Conservation (phyloP, 2,888 invertebrate species). For the Psylliodes chrysocephalus region DNA sequence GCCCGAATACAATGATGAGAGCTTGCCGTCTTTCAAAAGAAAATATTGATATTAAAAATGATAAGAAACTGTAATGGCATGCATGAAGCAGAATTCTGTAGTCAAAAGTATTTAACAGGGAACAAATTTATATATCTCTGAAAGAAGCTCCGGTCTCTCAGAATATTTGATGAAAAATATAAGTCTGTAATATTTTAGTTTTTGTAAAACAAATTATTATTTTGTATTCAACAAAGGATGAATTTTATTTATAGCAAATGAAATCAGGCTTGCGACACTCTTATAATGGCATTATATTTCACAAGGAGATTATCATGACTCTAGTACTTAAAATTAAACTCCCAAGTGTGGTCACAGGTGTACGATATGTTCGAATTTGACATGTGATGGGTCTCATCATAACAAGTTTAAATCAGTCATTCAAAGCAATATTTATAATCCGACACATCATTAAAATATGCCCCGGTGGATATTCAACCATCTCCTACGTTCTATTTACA, state of each 20-base stretch:
- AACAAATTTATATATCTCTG: too few species aligned
- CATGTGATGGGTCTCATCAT: conserved; percentile 49
- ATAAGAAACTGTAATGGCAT: too few species aligned
- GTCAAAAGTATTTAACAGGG: too few species aligned
- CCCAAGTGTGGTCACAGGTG: conserved; percentile 28
- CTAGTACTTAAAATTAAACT: conserved; percentile 43
- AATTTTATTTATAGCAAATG: conserved; percentile 20
- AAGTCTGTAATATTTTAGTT: too few species aligned
- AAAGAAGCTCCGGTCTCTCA: too few species aligned
- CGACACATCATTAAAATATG: conserved; percentile 52
- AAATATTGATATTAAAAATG: too few species aligned
- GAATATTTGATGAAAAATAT: too few species aligned
- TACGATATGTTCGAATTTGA: conserved; percentile 29
- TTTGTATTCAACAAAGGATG: not conserved
- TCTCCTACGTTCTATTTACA: not conserved
- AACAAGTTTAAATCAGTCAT: conserved; percentile 49
- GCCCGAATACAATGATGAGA: too few species aligned
- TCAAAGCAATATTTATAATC: conserved; percentile 51
- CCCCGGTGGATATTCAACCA: not conserved
- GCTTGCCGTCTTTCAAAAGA: too few species aligned
- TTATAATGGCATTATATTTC: conserved; percentile 38
- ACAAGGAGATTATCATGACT: conserved; percentile 40
- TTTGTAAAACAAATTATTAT: too few species aligned
- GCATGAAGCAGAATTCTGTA: too few species aligned
- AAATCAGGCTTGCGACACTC: not conserved